Conservation (phyloP, 2,888 invertebrate species). For the Cheiracanthium punctorium region DNA sequence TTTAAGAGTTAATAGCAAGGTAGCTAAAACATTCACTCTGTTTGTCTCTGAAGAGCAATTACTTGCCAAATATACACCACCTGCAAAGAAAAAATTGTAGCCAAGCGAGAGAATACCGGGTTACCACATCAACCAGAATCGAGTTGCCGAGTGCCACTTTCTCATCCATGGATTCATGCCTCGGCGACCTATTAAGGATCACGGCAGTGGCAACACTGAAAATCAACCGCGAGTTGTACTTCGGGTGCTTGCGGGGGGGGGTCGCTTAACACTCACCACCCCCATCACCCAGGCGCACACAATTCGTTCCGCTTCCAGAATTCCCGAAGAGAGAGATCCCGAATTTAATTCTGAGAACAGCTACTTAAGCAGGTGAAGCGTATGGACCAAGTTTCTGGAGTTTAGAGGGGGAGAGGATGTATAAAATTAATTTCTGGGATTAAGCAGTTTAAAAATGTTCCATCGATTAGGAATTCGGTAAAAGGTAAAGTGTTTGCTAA, state of each 20-base stretch:
- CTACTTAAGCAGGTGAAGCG: constrained; percentile 61
- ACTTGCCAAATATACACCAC: too few species aligned
- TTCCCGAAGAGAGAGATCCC: constrained; percentile 34
- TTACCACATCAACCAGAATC: background rate
- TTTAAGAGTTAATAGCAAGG: too few species aligned
- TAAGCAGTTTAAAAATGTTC: constrained; percentile 66
- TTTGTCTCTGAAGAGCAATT: too few species aligned
- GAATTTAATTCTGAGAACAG: constrained; percentile 66
- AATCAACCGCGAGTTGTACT: constrained; percentile 59
- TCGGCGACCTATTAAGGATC: constrained; percentile 39
- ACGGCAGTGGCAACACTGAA: constrained; percentile 33
- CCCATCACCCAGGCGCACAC: too few species aligned
- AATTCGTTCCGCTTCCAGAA: constrained; percentile 51
- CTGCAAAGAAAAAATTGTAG: background rate
- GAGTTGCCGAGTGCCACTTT: constrained; percentile 52
- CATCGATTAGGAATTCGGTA: constrained; percentile 31
- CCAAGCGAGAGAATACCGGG: background rate
- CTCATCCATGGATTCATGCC: constrained; percentile 54
- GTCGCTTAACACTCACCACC: background rate
- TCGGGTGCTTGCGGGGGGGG: background rate
- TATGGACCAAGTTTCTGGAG: constrained; percentile 8
- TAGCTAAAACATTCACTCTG: too few species aligned
- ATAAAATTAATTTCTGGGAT: constrained; percentile 68
- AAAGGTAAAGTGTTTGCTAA: background rate
- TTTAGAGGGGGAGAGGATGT: background rate